These are phyloP conservation scores for Murina feae DNA, from an alignment of 2,113 vertebrate genomes.

Conservation along the genomic window DNA sequence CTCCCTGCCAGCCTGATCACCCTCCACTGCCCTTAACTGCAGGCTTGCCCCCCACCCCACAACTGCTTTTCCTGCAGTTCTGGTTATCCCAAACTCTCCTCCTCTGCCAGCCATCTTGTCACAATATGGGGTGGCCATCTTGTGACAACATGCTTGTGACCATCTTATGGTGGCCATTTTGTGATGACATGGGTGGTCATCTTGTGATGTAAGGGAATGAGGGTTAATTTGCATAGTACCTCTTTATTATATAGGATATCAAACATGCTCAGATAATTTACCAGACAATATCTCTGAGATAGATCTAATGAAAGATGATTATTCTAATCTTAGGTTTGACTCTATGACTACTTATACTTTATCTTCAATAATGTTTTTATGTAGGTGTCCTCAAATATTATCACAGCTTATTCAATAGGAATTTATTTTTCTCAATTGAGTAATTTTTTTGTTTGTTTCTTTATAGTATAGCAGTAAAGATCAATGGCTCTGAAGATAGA, in stretches of 20 bases:
- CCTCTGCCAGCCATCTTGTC: too few relatives aligned
- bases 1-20: too few relatives aligned
- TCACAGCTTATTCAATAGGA: background rate
- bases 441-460: background rate
- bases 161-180: too few relatives aligned
- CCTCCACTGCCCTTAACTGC: too few relatives aligned
- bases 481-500: background rate
- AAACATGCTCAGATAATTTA: background rate
- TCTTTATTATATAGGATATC: background rate
- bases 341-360: background rate
- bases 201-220: too few relatives aligned
- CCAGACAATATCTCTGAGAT: background rate
- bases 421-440: background rate
- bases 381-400: background rate
- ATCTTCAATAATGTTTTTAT: background rate
- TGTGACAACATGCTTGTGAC: too few relatives aligned
- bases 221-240: too few relatives aligned
- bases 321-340: background rate
- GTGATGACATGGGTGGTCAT: too few relatives aligned
- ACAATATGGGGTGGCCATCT: too few relatives aligned
- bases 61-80: too few relatives aligned
- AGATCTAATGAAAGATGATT: background rate
- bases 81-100: too few relatives aligned
- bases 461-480: background rate
- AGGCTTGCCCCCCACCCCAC: too few relatives aligned